Base-by-base conservation (phyloP, 92 coral and sea anemone genomes). In the Pocillopora grandis region DNA sequence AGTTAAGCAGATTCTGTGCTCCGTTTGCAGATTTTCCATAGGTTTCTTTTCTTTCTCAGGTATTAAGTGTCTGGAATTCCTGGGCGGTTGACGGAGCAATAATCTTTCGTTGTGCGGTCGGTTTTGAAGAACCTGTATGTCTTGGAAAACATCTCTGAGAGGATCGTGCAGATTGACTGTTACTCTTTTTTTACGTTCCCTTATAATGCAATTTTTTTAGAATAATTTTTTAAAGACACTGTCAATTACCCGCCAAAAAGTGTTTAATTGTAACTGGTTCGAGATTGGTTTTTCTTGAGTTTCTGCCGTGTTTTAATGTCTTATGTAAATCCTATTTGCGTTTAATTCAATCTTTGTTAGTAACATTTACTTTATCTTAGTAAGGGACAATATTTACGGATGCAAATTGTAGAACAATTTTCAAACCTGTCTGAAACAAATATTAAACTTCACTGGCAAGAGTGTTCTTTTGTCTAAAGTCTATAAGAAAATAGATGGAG, bases 21-120 rank as follows among this genome's bases (percentile, higher is more conserved):
- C 73, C 68, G 78, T 77, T 78, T 74, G 89, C 85, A 60, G 72
- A 61, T 72, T 82, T 66, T 74, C 91, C 72, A 70, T 81, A 79
- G 88, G 79, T 78, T 71, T 85, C 76, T 86, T 80, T 88, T 91
- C 81, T 91, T 85, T 91, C 90, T 63, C 81, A 91, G 94, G 94
- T 91, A 91, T 88, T 88, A 91, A 85, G 86, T 75, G 91, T 87
- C 86, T 82, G 86, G 86, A 82, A 82, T 71, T 61, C 86, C 86
- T 80, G 86, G 48, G 86, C 79, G 62, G 86, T 73, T 65, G 86
- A 64, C 86, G 65, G 80, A 83, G 80, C 79, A 80, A 63, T 49
- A 62, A 48, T 14, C 79, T 83, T 49, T 83, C 80, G 56, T 83
- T 64, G 86, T 83, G 80, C 86, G 86, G 86, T 83, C 86, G 86